phyloP scores from a whole-genome alignment of 2,797 vertebrate species.

The Hemibagrus guttatus region DNA sequence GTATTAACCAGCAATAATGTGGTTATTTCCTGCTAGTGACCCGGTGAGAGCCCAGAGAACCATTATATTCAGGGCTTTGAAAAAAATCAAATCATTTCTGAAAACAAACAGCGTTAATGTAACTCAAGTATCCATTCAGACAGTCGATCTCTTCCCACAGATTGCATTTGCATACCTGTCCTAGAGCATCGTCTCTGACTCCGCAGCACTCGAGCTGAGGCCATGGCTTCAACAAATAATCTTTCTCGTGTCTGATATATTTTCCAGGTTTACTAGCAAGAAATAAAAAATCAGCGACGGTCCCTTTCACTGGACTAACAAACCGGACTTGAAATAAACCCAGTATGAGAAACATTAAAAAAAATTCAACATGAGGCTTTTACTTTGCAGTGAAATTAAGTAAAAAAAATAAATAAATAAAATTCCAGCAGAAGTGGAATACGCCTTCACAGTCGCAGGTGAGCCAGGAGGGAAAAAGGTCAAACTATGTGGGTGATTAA shows the following conservation, averaged over 20 bases:
- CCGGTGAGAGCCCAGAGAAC: not conserved
- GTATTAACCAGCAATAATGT: not conserved
- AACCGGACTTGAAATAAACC: not conserved
- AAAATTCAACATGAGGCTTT: not conserved
- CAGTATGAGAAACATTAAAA: not conserved
- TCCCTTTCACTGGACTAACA: not conserved
- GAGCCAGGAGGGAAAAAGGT: slow-evolving; percentile 5
- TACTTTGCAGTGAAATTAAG: not conserved
- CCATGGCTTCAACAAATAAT: not conserved
- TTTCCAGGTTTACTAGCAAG: not conserved
- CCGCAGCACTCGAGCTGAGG: not conserved
- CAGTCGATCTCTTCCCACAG: not conserved
- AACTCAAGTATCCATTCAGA: not conserved
- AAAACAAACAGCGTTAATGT: not conserved
- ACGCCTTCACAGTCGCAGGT: slow-evolving; percentile 8
- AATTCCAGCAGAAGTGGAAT: not conserved
- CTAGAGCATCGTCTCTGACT: not conserved
- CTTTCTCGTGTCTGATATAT: not conserved
- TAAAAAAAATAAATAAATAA: too few species aligned
- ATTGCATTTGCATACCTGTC: not conserved
- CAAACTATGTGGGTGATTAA: slow-evolving; percentile 16
- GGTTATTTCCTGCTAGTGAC: not conserved
- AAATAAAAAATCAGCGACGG: not conserved
- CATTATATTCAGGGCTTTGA: not conserved
- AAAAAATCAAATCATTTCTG: not conserved